phyloP scores from a whole-genome alignment of 2,888 invertebrate genomes.

The Agonum fuliginosum region DNA sequence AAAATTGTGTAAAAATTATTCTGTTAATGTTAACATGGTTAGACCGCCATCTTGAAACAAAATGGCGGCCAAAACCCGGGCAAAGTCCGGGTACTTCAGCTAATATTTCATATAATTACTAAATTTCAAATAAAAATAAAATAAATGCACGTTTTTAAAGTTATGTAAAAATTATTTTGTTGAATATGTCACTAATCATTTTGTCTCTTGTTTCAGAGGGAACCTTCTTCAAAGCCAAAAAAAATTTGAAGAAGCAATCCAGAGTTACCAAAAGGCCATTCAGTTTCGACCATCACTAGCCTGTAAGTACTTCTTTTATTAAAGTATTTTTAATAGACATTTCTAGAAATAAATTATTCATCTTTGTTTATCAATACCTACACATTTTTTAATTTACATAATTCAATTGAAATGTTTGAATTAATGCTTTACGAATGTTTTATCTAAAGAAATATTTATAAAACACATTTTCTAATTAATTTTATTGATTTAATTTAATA shows the following conservation, averaged over 20 bases:
- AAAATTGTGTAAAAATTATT: neutral
- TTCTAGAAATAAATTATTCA: too few relatives aligned
- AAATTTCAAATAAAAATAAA: too few relatives aligned
- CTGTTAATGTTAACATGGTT: too few relatives aligned
- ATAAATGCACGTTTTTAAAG: neutral
- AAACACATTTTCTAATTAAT: conserved; percentile 24
- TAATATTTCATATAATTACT: too few relatives aligned
- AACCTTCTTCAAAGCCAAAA: conserved; percentile 93
- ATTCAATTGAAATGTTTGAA: too few relatives aligned
- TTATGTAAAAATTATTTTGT: conserved; percentile 33
- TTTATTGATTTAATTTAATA: conserved; percentile 29
- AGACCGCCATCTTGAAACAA: too few relatives aligned
- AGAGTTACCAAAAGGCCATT: conserved; percentile 93
- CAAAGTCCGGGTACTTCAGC: too few relatives aligned
- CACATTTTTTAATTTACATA: too few relatives aligned
- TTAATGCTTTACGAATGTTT: neutral
- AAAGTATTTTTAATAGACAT: too few relatives aligned
- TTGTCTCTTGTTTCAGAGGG: conserved; percentile 90
- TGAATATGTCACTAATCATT: too few relatives aligned
- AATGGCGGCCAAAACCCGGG: too few relatives aligned
- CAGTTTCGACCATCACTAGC: conserved; percentile 95
- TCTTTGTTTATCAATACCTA: too few relatives aligned
- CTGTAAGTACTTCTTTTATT: conserved; percentile 80
- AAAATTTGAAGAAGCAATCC: conserved; percentile 90
- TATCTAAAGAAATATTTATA: neutral